Conservation (phyloP, 2,888 invertebrate genomes). For the Pollenia labialis region DNA sequence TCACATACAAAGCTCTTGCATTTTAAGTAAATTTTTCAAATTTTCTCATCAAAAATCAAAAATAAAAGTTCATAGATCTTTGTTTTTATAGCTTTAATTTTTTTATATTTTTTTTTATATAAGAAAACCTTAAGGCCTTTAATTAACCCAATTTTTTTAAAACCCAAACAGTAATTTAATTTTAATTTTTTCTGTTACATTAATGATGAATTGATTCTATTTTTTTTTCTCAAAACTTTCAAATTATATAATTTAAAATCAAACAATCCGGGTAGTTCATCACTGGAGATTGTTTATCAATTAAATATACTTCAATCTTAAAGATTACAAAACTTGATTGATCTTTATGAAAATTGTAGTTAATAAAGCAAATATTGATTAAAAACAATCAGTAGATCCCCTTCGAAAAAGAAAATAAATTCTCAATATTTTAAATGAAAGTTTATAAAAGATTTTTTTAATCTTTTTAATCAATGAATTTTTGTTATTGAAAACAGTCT, state of each 20-base stretch:
- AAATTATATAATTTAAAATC: slow-evolving; percentile 14
- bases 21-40: too few relatives aligned
- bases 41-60: too few relatives aligned
- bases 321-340: slow-evolving; percentile 49
- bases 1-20: too few relatives aligned
- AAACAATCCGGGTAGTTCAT: slow-evolving; percentile 11
- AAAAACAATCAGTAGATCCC: too few relatives aligned
- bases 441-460: slow-evolving; percentile 33
- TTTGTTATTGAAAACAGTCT: slow-evolving; percentile 34
- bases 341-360: slow-evolving; percentile 46
- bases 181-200: neutral
- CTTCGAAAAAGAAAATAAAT: slow-evolving; percentile 30
- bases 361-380: slow-evolving; percentile 31
- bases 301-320: slow-evolving; percentile 22
- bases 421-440: slow-evolving; percentile 43
- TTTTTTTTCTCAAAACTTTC: neutral
- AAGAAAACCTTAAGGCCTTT: slow-evolving; percentile 14
- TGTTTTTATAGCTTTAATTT: neutral
- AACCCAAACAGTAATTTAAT: slow-evolving; percentile 7
- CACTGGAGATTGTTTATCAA: slow-evolving; percentile 5
- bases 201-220: neutral
- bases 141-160: neutral
- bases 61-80: neutral
- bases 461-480: slow-evolving; percentile 57
- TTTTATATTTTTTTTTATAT: too few relatives aligned